These are phyloP conservation scores for Drosophila littoralis DNA, from an alignment of 1,140 invertebrate genomes.

Conservation along the genomic window DNA sequence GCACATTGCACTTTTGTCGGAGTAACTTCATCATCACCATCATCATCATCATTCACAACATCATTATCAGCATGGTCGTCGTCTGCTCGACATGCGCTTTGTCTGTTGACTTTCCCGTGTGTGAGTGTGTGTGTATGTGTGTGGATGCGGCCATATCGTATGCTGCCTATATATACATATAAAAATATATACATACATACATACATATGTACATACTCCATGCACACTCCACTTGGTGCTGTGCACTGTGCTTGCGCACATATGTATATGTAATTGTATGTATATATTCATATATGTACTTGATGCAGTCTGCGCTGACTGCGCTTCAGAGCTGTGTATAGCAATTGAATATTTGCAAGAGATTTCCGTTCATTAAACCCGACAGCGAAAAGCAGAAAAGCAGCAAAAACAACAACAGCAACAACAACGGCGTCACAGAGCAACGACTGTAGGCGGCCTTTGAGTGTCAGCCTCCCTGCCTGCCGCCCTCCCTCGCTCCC, in stretches of 20 bases:
- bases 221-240: constrained; percentile 37
- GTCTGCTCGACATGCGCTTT: constrained; percentile 65
- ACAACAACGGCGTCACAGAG: constrained; percentile 42
- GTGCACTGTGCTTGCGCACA: neutral
- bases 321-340: constrained; percentile 74
- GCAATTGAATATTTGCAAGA: constrained; percentile 83
- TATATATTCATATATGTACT: constrained; percentile 18
- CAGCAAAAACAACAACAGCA: constrained; percentile 41
- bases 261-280: constrained; percentile 5
- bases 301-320: constrained; percentile 57
- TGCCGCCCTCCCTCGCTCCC: neutral
- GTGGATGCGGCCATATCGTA: constrained; percentile 37
- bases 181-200: constrained; percentile 12
- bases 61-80: constrained; percentile 9
- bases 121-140: constrained; percentile 4
- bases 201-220: constrained; percentile 17
- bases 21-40: constrained; percentile 13
- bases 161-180: constrained; percentile 25
- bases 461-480: constrained; percentile 31
- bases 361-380: constrained; percentile 83
- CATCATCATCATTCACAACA: constrained; percentile 2
- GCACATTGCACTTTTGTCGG: constrained; percentile 60
- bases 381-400: constrained; percentile 68
- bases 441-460: constrained; percentile 60
- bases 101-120: constrained; percentile 63